Conservation (phyloP, 1,140 invertebrate genomes). For the Calephelis virginiensis region DNA sequence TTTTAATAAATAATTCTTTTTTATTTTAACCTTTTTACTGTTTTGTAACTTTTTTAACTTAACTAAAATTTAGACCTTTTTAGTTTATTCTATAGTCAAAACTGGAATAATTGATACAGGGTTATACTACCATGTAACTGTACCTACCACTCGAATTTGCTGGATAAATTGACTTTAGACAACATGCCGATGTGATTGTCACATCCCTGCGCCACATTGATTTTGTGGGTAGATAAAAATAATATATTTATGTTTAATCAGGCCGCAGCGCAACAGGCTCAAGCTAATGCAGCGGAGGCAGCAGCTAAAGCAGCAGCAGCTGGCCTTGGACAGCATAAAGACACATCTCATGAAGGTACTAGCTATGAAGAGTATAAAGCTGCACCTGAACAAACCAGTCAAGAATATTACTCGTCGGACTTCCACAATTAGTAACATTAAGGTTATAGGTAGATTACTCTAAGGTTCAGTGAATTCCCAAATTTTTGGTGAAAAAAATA, state of each 20-base stretch:
- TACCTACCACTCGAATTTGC: too few species aligned
- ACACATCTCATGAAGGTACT: conserved; percentile 69
- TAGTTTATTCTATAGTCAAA: not conserved
- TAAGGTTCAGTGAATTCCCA: conserved; percentile 7
- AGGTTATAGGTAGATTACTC: conserved; percentile 20
- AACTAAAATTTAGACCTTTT: not conserved
- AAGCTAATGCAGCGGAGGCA: conserved; percentile 63
- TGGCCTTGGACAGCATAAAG: conserved; percentile 49
- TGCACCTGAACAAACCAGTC: conserved; percentile 44
- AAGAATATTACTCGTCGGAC: conserved; percentile 65
- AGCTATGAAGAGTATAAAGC: conserved; percentile 55
- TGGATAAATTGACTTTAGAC: too few species aligned
- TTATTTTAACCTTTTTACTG: not conserved
- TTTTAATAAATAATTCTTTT: not conserved
- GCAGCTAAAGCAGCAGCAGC: conserved; percentile 68
- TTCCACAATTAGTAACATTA: conserved; percentile 62
- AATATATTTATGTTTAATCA: conserved; percentile 27
- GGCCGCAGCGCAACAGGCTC: conserved; percentile 65
- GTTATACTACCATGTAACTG: too few species aligned
- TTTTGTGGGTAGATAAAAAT: not conserved
- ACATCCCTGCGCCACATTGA: not conserved
- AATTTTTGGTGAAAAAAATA: conserved; percentile 6
- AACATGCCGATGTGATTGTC: too few species aligned
- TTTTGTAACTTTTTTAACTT: not conserved
- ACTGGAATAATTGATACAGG: not conserved